Conservation (phyloP, 2,797 vertebrate species). For the Sebastes baramenuke region DNA sequence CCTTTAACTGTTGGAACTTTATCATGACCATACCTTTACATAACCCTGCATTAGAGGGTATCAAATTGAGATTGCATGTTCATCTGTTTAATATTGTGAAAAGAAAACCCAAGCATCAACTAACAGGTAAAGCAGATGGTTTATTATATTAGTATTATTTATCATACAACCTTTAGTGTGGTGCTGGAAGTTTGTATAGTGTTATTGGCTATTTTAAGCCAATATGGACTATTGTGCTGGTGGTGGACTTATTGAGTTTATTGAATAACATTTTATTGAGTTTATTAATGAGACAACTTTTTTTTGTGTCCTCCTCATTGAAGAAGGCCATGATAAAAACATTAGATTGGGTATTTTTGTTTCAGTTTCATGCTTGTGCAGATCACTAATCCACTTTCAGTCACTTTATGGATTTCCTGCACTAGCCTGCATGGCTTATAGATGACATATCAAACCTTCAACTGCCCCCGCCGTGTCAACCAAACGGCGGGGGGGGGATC, state of each 20-base stretch:
- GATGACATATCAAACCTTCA: constrained; percentile 17
- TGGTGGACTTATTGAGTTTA: not conserved
- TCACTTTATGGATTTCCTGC: constrained; percentile 29
- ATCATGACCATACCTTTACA: not conserved
- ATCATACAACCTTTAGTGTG: not conserved
- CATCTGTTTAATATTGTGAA: not conserved
- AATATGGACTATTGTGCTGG: not conserved
- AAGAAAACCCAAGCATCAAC: not conserved
- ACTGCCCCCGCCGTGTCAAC: not conserved
- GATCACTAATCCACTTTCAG: constrained; percentile 5
- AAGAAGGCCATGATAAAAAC: not conserved
- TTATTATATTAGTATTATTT: not conserved
- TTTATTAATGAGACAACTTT: not conserved
- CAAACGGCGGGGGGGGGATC: not conserved
- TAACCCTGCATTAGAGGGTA: constrained; percentile 4
- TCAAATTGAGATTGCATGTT: not conserved
- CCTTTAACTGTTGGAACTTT: not conserved
- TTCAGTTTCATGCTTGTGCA: not conserved
- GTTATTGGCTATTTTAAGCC: not conserved
- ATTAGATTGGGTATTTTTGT: not conserved
- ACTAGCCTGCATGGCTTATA: not conserved
- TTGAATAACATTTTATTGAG: not conserved
- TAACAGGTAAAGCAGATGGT: too few relatives aligned
- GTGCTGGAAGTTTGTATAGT: not conserved
- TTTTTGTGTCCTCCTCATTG: not conserved